Evolutionary conservation across 2,113 vertebrate genomes (phyloP).

Genomic region (Vimba vimba): DNA sequence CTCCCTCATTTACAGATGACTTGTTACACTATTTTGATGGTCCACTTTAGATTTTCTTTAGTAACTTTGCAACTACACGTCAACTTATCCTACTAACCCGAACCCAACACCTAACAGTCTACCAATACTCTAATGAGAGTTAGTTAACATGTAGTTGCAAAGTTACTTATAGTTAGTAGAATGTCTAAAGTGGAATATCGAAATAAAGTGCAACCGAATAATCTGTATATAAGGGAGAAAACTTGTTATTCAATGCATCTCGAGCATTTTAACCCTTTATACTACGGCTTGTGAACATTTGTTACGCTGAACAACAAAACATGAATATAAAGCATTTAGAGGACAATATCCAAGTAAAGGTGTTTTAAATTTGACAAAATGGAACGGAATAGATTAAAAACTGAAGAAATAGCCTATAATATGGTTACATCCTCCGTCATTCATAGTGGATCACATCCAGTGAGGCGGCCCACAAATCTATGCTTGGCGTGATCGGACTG

Average conservation of each 20-base stretch:
- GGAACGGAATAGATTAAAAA: neutral
- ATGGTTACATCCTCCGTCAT: neutral
- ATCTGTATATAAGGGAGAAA: too few relatives aligned
- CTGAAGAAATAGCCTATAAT: neutral
- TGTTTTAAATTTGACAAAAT: neutral
- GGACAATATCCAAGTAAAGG: neutral
- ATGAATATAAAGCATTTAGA: neutral
- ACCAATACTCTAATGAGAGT: neutral
- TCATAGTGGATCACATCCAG: slow-evolving; percentile 60
- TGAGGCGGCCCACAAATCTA: slow-evolving; percentile 74
- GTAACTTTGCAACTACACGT: too few relatives aligned
- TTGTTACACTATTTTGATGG: too few relatives aligned
- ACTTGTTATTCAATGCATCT: neutral
- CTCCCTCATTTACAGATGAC: too few relatives aligned
- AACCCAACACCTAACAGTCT: neutral
- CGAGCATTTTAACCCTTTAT: neutral
- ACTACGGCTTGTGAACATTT: neutral
- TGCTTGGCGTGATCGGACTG: slow-evolving; percentile 61
- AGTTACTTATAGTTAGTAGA: too few relatives aligned
- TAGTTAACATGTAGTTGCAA: too few relatives aligned
- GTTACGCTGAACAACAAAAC: neutral
- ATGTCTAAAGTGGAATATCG: too few relatives aligned
- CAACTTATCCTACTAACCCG: neutral
- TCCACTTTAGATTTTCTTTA: too few relatives aligned
- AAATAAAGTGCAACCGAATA: too few relatives aligned